phyloP scores from a whole-genome alignment of 2,888 invertebrate genomes.

The Busseola fusca region DNA sequence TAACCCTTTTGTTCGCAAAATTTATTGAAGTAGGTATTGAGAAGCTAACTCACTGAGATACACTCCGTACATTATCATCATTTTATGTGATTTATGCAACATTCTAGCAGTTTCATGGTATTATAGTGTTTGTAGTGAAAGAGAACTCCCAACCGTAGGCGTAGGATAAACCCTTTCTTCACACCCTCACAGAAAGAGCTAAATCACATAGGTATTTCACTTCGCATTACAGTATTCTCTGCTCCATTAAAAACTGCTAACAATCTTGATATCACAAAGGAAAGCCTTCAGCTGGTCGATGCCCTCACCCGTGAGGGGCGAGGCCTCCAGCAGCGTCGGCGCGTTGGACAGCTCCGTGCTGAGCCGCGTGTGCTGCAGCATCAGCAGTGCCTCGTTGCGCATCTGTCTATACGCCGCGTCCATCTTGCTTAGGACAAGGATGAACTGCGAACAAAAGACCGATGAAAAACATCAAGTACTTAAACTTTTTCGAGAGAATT shows the following conservation, averaged over 20 bases:
- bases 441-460: conserved; percentile 83
- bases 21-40: conserved; percentile 9
- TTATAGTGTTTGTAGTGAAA: background rate
- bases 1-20: background rate
- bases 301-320: conserved; percentile 92
- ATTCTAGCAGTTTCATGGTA: background rate
- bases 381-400: conserved; percentile 95
- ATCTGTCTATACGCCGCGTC: conserved; percentile 95
- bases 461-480: background rate
- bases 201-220: background rate
- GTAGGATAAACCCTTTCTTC: background rate
- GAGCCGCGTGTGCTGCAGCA: conserved; percentile 93
- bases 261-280: conserved; percentile 70
- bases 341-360: conserved; percentile 91
- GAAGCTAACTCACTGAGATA: background rate
- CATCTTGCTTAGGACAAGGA: conserved; percentile 94
- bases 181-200: background rate
- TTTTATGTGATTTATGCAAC: background rate
- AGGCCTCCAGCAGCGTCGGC: conserved; percentile 92
- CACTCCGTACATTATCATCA: background rate
- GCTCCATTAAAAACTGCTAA: conserved; percentile 33
- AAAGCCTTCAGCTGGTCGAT: conserved; percentile 89
- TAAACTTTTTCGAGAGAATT: background rate
- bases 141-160: background rate
- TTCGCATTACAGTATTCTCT: background rate